Evolutionary conservation across 2,888 invertebrate species (phyloP), one percentile per base, ranked within the genome.

Genomic region (Tribolium freemani): DNA sequence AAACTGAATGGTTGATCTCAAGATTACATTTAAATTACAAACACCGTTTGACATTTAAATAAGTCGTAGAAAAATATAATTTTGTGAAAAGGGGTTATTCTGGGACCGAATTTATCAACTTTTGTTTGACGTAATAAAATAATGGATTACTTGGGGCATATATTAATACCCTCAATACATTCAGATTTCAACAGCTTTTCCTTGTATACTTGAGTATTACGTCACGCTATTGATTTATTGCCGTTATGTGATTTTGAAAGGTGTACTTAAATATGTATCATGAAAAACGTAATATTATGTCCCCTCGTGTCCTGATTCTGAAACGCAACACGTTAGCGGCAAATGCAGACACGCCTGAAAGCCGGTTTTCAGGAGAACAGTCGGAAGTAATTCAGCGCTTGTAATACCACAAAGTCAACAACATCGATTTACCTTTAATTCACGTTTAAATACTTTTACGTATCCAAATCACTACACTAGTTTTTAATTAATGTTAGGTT

Each of bases 341-440:
- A 9, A 44, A 8, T 8, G 13, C 30, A 20, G 63, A 50, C 50
- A 63, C 51, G 63, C 16, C 51, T 63, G 63, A 31, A 63, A 63
- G 63, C 63, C 63, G 63, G 63, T 51, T 61, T 61, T 61, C 61
- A 61, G 61, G 31, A 10, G 54, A 57, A 31, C 56, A 8, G 5
- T 38, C 5, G 61, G 48, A 61, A 64, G 53, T 44, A n/a, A 53
- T 64, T 64, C 64, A 64, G 54, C 64, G 45, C 64, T 44, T 64
- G 64, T 64, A 64, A 64, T 10, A 31, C n/a, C 31, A 20, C 31
- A 20, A 50, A 10, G 51, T 63, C 63, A 51, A 51, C 63, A 63
- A 56, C 66, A 66, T 66, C 30, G 46, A 66, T 26, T 67, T 67
- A 67, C 67, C 67, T 67, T 56, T 5, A 57, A 57, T 48, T 54